phyloP scores from a whole-genome alignment of 2,797 vertebrate genomes.

The Zenarchopterus dispar region DNA sequence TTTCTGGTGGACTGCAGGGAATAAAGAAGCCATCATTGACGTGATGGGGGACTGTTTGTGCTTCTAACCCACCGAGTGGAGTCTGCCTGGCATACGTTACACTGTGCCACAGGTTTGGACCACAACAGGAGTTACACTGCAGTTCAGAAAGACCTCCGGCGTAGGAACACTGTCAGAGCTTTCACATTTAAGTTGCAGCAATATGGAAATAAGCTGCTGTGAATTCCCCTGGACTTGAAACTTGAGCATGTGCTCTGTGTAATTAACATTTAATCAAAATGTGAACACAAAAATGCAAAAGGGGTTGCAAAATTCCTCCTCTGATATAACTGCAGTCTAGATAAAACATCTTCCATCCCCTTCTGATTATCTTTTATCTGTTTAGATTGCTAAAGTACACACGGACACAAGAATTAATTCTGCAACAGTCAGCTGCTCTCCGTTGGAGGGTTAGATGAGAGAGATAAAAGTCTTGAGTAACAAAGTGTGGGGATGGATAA shows the following conservation, averaged over 20 bases:
- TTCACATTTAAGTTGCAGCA: conserved; percentile 63
- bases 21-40: background rate
- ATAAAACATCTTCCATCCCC: conserved; percentile 1
- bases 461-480: no score
- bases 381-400: no score
- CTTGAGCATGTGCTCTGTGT: conserved; percentile 8
- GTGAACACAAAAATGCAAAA: conserved; percentile 19
- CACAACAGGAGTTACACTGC: conserved; percentile 23
- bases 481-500: no score
- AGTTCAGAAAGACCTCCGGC: conserved; percentile 30
- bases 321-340: background rate
- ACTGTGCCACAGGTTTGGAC: conserved; percentile 12
- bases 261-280: conserved; percentile 19
- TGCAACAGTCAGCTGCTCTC: no score
- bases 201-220: conserved; percentile 67
- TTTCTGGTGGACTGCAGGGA: background rate
- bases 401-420: no score
- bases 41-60: no score
- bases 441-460: no score
- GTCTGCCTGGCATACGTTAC: background rate
- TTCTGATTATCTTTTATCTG: no score
- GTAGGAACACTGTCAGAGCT: conserved; percentile 35
- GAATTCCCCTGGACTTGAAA: conserved; percentile 71
- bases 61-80: background rate
- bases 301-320: conserved; percentile 33